Percentiles rank a stretch among this genome's conserved stretches.
Conservation (phyloP, 2,888 invertebrate genomes). For the Encarsia formosa region DNA sequence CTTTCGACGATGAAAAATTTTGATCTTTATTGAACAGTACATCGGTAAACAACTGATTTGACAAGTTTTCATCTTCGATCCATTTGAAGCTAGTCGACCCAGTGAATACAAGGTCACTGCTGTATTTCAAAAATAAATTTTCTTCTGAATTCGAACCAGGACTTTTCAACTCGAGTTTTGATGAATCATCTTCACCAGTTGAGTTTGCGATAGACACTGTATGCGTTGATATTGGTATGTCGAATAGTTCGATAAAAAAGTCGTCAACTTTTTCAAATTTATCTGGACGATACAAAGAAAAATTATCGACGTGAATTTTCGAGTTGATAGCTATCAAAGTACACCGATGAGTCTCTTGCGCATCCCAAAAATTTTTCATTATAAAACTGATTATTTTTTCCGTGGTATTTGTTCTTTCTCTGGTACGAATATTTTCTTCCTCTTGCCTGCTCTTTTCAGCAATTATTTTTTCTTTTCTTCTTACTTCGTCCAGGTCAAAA, state of each 20-base stretch:
- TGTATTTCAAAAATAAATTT: background rate
- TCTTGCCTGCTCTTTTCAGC: constrained; percentile 53
- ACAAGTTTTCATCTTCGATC: constrained; percentile 22
- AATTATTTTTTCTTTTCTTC: constrained; percentile 50
- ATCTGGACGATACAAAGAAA: constrained; percentile 46
- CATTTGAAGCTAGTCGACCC: constrained; percentile 29
- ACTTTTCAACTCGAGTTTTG: background rate
- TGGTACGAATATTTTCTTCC: constrained; percentile 52
- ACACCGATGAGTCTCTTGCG: constrained; percentile 53
- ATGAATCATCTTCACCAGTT: background rate
- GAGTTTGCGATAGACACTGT: too few species aligned
- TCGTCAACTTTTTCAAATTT: constrained; percentile 10
- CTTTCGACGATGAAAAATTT: constrained; percentile 11
- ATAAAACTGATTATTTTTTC: constrained; percentile 58
- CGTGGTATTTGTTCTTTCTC: constrained; percentile 56
- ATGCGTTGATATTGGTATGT: constrained; percentile 11
- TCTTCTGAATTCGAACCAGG: background rate
- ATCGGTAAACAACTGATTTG: constrained; percentile 2
- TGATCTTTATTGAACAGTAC: background rate
- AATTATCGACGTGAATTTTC: constrained; percentile 56
- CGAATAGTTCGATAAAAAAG: constrained; percentile 19
- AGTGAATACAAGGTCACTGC: constrained; percentile 5
- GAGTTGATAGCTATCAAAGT: constrained; percentile 48
- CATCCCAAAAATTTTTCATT: constrained; percentile 58
- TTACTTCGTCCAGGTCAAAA: constrained; percentile 59